Evolutionary conservation across 2,888 invertebrate species (phyloP), one percentile per base, ranked within the genome.

Genomic region (Micropterix aruncella): DNA sequence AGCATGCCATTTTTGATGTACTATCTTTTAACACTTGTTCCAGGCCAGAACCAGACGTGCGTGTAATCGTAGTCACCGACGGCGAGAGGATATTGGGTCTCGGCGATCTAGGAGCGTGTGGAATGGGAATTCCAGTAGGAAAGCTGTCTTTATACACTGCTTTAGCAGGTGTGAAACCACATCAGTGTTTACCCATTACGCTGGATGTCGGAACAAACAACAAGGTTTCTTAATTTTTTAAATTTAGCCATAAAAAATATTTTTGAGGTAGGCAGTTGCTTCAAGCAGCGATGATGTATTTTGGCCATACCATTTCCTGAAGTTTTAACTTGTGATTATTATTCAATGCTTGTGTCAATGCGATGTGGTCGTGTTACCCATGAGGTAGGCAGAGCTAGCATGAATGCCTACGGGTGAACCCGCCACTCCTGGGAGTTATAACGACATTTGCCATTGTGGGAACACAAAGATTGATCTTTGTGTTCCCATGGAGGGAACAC

Each of bases 91-190:
- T 99, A 60, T 74, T 99, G 52, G 97, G 97, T 52, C 75, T 97
- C 37, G 97, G 97, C 3, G 97, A 97, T 63, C 75, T 97, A 42
- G 97, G 97, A 1, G 92, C 93, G 1, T 89, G 89, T 57, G 97
- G 97, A 17, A 94, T 94, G 94, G 97, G 97, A 46, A 97, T 99
- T 55, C 96, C 97, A 1, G 93, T 97, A 7, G 97, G 97, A 16
- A 97, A 97, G 64, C 73, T 99, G 49, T 83, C 96, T 1, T 73
- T 97, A 37, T 97, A 97, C 64, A 96, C 96, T 1, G 96, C 95
- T 0, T 68, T 97, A 51, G 96, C 94, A 16, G 96, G 94, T n/a
- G 92, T 97, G 53, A 87, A 90, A 57, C 97, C 96, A 0, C 85
- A 91, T 58, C 88, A 93, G 60, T 95, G 95, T 61, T 71, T 97